Evolutionary conservation across 2,797 vertebrate species (phyloP).

Genomic region (Alauda arvensis): DNA sequence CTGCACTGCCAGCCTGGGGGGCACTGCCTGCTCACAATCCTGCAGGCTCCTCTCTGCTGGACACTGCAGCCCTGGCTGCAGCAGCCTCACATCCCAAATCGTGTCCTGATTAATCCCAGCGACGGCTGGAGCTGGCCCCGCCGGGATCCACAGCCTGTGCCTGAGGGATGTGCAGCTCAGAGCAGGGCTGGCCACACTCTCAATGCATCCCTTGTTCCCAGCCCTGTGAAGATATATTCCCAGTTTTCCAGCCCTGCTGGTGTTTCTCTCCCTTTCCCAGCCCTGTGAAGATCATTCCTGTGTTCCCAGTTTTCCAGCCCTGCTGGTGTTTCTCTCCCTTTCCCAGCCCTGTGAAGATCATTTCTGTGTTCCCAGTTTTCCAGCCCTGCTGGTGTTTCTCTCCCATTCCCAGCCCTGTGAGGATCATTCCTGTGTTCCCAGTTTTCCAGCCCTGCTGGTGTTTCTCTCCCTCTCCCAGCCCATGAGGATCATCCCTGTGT

Average conservation of each 20-base stretch:
- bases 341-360: background rate
- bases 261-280: constrained; percentile 12
- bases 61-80: background rate
- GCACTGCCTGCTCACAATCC: background rate
- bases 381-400: background rate
- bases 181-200: background rate
- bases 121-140: background rate
- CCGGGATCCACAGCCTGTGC: background rate
- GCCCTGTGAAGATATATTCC: background rate
- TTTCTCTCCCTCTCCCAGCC: constrained; percentile 12
- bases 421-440: background rate
- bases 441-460: background rate
- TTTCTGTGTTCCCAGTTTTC: background rate
- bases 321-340: background rate
- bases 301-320: background rate
- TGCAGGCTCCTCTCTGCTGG: background rate
- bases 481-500: background rate
- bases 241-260: background rate
- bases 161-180: background rate
- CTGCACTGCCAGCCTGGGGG: background rate
- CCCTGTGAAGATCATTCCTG: background rate
- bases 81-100: background rate
- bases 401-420: background rate
- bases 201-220: constrained; percentile 15
- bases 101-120: background rate